These are phyloP conservation scores for Percopsis omiscomaycus DNA, from an alignment of 2,797 vertebrate species.

Conservation along the genomic window DNA sequence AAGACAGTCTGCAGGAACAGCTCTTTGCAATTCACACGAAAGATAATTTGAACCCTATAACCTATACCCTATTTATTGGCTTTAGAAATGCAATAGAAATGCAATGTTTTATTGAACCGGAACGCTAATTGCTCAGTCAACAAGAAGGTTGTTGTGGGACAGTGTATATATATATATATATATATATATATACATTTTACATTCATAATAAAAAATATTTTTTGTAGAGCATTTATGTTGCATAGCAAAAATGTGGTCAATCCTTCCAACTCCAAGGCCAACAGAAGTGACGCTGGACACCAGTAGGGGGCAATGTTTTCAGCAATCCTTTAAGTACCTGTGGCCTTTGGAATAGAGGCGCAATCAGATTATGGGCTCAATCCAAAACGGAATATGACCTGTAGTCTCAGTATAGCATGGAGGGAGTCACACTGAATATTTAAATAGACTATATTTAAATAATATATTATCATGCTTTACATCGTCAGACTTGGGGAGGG, in stretches of 20 bases:
- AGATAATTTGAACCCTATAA: conserved; percentile 5
- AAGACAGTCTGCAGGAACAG: conserved; percentile 22
- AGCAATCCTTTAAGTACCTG: conserved; percentile 37
- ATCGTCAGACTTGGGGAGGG: conserved; percentile 2
- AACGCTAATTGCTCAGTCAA: conserved; percentile 8
- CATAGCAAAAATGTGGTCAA: neutral
- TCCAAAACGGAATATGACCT: neutral
- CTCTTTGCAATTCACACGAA: conserved; percentile 18
- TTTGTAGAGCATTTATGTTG: neutral
- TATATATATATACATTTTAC: too few species aligned
- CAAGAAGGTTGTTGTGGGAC: neutral
- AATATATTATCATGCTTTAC: conserved; percentile 10
- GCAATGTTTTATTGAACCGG: neutral
- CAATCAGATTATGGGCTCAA: conserved; percentile 4
- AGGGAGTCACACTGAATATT: neutral
- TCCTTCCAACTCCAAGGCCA: neutral
- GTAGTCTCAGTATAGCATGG: neutral
- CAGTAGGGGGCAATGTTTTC: conserved; percentile 62
- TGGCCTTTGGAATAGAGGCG: conserved; percentile 12
- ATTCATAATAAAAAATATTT: neutral
- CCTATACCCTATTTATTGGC: conserved; percentile 4
- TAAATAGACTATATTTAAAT: too few species aligned
- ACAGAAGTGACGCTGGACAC: conserved; percentile 29
- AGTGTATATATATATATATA: neutral
- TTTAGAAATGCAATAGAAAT: conserved; percentile 5